Evolutionary conservation across 2,888 invertebrate species (phyloP).

Genomic region (Agrotis puta): DNA sequence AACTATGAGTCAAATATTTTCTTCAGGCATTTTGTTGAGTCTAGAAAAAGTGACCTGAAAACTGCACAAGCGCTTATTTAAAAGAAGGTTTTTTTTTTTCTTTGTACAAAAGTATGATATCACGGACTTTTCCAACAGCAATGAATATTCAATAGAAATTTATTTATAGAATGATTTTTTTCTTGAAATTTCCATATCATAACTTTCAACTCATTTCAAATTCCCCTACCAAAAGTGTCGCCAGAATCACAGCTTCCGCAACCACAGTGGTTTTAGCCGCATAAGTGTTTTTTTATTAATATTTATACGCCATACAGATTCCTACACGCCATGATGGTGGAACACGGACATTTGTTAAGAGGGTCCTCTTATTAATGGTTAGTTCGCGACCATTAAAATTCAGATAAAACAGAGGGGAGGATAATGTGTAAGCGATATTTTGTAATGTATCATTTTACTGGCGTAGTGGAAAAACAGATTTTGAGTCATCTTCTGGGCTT

Average conservation of each 20-base stretch:
- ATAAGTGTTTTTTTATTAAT: constrained; percentile 68
- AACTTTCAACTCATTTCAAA: constrained; percentile 10
- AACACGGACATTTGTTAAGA: constrained; percentile 72
- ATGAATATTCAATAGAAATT: not conserved
- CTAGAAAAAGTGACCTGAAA: not conserved
- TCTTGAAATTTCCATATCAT: not conserved
- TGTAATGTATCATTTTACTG: constrained; percentile 47
- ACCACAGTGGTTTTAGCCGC: constrained; percentile 24
- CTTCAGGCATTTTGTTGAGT: not conserved
- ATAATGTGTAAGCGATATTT: constrained; percentile 62
- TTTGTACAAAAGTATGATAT: not conserved
- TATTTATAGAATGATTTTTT: not conserved
- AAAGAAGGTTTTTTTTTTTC: too few relatives aligned
- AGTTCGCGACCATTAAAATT: constrained; percentile 69
- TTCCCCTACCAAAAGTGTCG: constrained; percentile 28
- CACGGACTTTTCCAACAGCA: not conserved
- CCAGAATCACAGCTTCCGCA: constrained; percentile 14
- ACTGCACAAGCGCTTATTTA: too few relatives aligned
- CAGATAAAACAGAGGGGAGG: constrained; percentile 64
- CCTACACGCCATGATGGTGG: constrained; percentile 63
- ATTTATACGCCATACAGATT: constrained; percentile 66
- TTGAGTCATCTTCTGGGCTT: constrained; percentile 11
- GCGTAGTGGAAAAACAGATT: constrained; percentile 32
- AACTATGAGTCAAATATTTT: not conserved
- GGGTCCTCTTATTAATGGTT: constrained; percentile 70